Evolutionary conservation across 2,113 vertebrate species (phyloP), one percentile per base, ranked within the genome.

Genomic region (Sprattus sprattus): DNA sequence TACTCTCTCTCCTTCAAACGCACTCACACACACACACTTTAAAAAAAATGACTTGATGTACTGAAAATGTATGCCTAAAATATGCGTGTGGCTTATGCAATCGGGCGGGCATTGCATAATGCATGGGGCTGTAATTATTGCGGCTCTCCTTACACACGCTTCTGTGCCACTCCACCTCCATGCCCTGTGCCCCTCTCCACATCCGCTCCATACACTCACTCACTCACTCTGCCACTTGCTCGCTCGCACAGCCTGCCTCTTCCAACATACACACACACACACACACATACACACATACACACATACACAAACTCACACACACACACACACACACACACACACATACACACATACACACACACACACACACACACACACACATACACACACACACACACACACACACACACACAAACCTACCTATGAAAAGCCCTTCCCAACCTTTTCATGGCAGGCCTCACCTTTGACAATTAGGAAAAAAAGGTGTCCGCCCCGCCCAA

Each of bases 11-110:
- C 54, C 3, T 13, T 28, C 64, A 71, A n/a, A 28, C 64, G 10
- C 25, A 71, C 64, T 32, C 64, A 47, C n/a, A 16, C 25, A 71
- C 9, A 71, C 64, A 78, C 15, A 78, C 28, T 78, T 39, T 5
- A 78, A 39, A 78, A 78, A 78, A 78, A 78, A 78, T 78, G 71
- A 39, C 71, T 78, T 78, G 71, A 78, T 78, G 71, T 78, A 16
- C 71, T 78, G 71, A 39, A 78, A 78, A 78, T 78, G 71, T 78
- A 78, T 78, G 71, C 71, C 25, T 78, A 78, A 78, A 78, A 78
- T 78, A 78, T 78, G 25, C 71, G 71, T 39, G 71, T 39, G 71
- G 64, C 71, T 78, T 78, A 78, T 78, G 71, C 25, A 78, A 78
- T 71, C 11, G 71, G 32, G 28, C 15, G 64, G 64, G 71, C 28